A percentile compares a stretch with the other conserved stretches of the same genome.
Conservation (phyloP, 2,113 vertebrate genomes). For the Phaethornis superciliosus region DNA sequence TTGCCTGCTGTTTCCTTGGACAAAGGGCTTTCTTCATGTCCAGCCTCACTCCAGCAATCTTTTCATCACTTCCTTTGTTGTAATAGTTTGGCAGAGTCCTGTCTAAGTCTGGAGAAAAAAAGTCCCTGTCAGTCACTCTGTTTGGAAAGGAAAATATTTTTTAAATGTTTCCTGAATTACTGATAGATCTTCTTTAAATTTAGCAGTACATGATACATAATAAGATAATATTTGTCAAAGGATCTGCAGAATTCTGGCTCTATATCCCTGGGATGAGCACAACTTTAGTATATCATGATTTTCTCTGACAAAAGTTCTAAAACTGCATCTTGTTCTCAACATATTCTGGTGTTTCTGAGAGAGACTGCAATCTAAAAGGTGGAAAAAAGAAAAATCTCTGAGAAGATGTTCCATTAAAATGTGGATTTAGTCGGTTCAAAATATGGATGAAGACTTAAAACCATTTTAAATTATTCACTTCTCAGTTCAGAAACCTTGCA, state of each 20-base stretch:
- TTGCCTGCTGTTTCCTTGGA: neutral
- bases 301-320: neutral
- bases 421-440: neutral
- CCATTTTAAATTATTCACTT: neutral
- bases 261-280: neutral
- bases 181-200: neutral
- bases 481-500: neutral
- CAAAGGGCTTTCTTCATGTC: neutral
- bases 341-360: neutral
- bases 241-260: neutral
- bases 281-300: neutral
- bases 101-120: neutral
- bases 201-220: neutral
- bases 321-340: neutral
- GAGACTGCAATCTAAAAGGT: neutral
- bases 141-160: neutral
- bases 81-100: neutral
- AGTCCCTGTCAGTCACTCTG: fast-evolving
- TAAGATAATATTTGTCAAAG: neutral
- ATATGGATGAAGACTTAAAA: neutral
- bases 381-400: neutral
- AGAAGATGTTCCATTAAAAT: neutral
- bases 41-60: neutral
- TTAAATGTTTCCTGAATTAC: neutral
- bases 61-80: neutral